phyloP scores from a whole-genome alignment of 2,113 vertebrate genomes.

The Nerophis lumbriciformis region DNA sequence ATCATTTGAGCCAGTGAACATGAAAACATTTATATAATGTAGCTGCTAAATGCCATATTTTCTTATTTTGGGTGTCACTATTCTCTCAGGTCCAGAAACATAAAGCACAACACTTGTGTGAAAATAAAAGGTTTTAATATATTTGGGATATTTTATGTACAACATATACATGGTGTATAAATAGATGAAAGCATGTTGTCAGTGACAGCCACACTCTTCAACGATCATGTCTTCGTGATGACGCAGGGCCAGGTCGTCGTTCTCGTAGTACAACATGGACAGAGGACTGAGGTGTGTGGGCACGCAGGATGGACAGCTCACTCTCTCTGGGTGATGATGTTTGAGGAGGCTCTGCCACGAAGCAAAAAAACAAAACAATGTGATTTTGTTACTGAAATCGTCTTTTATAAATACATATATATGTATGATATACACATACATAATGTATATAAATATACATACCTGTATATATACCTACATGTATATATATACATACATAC shows the following conservation, averaged over 20 bases:
- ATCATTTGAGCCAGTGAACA: no score
- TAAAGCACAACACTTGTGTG: neutral
- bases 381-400: no score
- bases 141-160: constrained; percentile 58
- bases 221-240: constrained; percentile 88
- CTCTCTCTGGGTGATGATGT: constrained; percentile 76
- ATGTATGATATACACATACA: no score
- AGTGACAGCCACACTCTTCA: constrained; percentile 86
- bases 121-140: constrained; percentile 60
- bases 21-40: no score
- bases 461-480: no score
- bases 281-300: constrained; percentile 77
- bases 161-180: constrained; percentile 40
- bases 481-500: no score
- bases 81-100: neutral
- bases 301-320: constrained; percentile 76
- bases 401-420: no score
- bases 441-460: no score
- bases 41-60: no score
- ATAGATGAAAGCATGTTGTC: constrained; percentile 33
- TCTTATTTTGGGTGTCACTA: no score
- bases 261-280: constrained; percentile 88
- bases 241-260: constrained; percentile 70
- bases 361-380: neutral
- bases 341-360: constrained; percentile 79